A percentile compares a stretch with the other conserved stretches of the same genome.
phyloP scores from a whole-genome alignment of 2,797 vertebrate genomes.

The Centropyge bicolor region DNA sequence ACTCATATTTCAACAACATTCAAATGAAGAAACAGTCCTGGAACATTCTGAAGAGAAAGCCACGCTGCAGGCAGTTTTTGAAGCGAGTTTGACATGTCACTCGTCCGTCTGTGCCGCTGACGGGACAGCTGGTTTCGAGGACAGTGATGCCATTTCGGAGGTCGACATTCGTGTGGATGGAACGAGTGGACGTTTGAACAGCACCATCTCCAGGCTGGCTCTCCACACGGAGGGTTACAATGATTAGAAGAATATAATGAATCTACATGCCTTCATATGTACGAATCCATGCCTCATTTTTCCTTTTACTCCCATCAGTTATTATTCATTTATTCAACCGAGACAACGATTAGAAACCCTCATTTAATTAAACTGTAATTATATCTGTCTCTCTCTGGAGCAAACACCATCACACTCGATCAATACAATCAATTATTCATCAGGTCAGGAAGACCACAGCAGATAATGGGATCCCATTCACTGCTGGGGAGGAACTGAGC shows the following conservation, averaged over 20 bases:
- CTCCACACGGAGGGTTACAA: neutral
- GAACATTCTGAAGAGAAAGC: neutral
- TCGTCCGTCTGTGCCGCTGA: neutral
- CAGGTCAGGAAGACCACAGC: slow-evolving; percentile 26
- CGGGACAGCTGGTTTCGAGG: neutral
- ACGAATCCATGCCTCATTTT: neutral
- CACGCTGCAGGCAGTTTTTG: no score
- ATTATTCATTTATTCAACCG: slow-evolving; percentile 41
- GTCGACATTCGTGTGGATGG: neutral
- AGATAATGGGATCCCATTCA: slow-evolving; percentile 24
- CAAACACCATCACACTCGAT: slow-evolving; percentile 56
- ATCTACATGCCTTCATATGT: neutral
- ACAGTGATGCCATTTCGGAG: neutral
- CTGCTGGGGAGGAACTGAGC: slow-evolving; percentile 9
- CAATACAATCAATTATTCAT: slow-evolving; percentile 75
- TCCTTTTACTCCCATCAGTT: slow-evolving; percentile 22
- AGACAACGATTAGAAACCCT: slow-evolving; percentile 22
- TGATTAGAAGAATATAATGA: neutral
- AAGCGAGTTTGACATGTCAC: neutral
- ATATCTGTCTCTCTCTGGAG: slow-evolving; percentile 41
- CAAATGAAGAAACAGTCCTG: neutral
- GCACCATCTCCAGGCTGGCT: neutral
- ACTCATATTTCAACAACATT: no score
- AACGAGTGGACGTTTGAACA: slow-evolving; percentile 2
- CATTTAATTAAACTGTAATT: slow-evolving; percentile 65